Evolutionary conservation across 1,140 invertebrate genomes (phyloP).

Genomic region (Sitophilus oryzae): DNA sequence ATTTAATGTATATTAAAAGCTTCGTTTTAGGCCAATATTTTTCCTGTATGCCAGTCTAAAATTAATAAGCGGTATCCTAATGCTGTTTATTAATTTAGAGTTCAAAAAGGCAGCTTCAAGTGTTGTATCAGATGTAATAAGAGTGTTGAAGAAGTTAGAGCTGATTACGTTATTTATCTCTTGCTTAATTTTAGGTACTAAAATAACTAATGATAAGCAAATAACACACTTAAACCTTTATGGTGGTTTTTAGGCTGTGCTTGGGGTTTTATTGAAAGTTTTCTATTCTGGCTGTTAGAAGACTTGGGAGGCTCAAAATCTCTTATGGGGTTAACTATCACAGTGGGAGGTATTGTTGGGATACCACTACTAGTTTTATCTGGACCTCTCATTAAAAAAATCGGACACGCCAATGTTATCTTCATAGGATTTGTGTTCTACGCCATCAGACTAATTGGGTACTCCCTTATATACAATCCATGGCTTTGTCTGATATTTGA

Average conservation of each 20-base stretch:
- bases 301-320: conserved; percentile 72
- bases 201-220: background rate
- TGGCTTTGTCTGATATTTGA: conserved; percentile 79
- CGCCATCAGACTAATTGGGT: conserved; percentile 66
- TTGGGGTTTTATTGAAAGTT: conserved; percentile 82
- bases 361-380: conserved; percentile 71
- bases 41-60: conserved; percentile 71
- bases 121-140: conserved; percentile 64
- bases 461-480: conserved; percentile 74
- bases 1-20: background rate
- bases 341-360: conserved; percentile 70
- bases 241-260: conserved; percentile 56
- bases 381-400: conserved; percentile 67
- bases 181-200: conserved; percentile 65
- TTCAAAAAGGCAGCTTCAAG: conserved; percentile 70
- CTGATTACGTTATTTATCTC: conserved; percentile 66
- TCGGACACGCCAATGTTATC: conserved; percentile 78
- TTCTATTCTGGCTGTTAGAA: conserved; percentile 80
- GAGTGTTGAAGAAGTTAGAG: conserved; percentile 66
- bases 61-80: conserved; percentile 58
- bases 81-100: conserved; percentile 68
- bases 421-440: conserved; percentile 75
- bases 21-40: conserved; percentile 65
- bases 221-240: background rate
- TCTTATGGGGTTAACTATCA: conserved; percentile 78